phyloP scores from a whole-genome alignment of 2,113 vertebrate species.

The Chamaetylas fuelleborni region DNA sequence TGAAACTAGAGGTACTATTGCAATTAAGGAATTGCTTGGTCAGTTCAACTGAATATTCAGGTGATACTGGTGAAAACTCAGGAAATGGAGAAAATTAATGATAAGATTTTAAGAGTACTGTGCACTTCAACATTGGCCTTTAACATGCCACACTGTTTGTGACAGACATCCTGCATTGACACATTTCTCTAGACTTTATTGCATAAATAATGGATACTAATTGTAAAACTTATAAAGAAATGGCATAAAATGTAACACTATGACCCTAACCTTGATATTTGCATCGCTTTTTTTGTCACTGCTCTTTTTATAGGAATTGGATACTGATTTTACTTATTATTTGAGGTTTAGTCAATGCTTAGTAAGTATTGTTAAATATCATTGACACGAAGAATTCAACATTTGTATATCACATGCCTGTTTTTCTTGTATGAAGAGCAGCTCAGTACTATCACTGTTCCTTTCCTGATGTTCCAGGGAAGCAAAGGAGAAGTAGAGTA shows the following conservation, averaged over 20 bases:
- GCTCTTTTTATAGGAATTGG: background rate
- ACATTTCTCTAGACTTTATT: background rate
- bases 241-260: background rate
- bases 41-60: background rate
- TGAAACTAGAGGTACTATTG: background rate
- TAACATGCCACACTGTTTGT: background rate
- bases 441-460: background rate
- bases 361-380: background rate
- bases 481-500: background rate
- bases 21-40: background rate
- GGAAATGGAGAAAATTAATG: background rate
- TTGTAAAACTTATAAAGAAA: background rate
- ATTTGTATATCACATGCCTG: accelerated
- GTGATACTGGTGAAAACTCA: background rate
- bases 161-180: background rate
- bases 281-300: accelerated
- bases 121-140: background rate
- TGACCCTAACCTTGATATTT: background rate
- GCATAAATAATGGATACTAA: background rate
- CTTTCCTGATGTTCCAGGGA: background rate
- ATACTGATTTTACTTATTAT: background rate
- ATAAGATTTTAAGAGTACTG: background rate
- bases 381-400: background rate
- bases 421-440: background rate
- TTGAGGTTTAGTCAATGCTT: background rate